Base-by-base conservation (phyloP, 2,888 invertebrate species). In the Trissolcus brochymenae region DNA sequence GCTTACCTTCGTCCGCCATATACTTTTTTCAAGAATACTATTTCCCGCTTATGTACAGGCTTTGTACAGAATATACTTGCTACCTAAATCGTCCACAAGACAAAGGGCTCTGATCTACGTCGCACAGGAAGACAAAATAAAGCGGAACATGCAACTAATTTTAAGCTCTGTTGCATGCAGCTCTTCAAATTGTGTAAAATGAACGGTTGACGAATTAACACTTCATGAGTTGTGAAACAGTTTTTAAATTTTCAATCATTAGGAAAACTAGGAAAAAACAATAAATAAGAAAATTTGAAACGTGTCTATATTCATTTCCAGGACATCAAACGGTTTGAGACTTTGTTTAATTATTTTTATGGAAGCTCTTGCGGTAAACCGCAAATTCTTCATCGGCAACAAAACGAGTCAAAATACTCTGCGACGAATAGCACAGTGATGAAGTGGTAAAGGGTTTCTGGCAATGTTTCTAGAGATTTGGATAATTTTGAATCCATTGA, bases 141-240 rank as follows among this genome's bases (percentile, higher is more conserved):
- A 67, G 67, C 67, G 54, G 61, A 72, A 72, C 72, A 72, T 64
- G 72, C 55, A 67, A 68, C 76, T 76, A 76, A 76, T 76, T 76
- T 70, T 76, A 71, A 71, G 66, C 66, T 46, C 65, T 70, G 70
- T 71, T 66, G 60, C 56, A 41, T 56, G 43, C 50, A 60, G 50
- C 55, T 55, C 53, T 7, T 19, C 13, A 43, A 76, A 67, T 61
- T 71, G 62, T 66, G 57, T 67, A 62, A 71, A 71, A 71, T 68
- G 56, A 67, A 61, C 40, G 53, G 17, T 46, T 57, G 56, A 65
- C 16, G 56, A 65, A 65, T 64, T 46, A 46, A 46, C 46, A 46
- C 16, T 14, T 46, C 3, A 7, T 35, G 35, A 7, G 11, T 7
- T 46, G 14, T 1, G 7, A 46, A 46, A 19, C 19, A 19, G 19